Percentiles rank a stretch among this genome's conserved stretches.
These are phyloP conservation scores for Magallana angulata DNA, from an alignment of 1,140 invertebrate genomes.

Conservation along the genomic window DNA sequence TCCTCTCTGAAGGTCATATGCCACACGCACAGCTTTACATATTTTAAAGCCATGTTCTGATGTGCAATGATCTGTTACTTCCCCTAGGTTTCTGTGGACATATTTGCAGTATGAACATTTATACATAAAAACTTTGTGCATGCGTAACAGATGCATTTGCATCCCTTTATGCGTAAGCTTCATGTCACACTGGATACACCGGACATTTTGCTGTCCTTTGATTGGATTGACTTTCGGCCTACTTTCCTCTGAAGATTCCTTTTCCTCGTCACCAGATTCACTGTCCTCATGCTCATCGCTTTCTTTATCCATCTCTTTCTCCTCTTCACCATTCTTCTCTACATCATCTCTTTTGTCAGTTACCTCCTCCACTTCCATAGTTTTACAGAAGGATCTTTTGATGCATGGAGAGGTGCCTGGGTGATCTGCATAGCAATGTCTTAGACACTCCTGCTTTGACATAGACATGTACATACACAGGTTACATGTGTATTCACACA, in stretches of 20 bases:
- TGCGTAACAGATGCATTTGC: constrained; percentile 27
- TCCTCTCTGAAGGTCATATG: not conserved
- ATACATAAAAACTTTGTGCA: constrained; percentile 41
- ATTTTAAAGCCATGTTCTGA: not conserved
- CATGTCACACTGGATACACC: constrained; percentile 35
- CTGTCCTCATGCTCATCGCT: constrained; percentile 9
- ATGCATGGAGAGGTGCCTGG: constrained; percentile 32
- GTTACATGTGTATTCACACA: constrained; percentile 45
- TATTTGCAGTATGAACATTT: constrained; percentile 36
- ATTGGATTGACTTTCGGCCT: not conserved
- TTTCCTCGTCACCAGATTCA: not conserved
- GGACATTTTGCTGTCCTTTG: not conserved
- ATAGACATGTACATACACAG: constrained; percentile 38
- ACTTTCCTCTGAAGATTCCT: not conserved
- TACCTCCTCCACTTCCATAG: constrained; percentile 10
- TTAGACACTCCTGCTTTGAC: constrained; percentile 43
- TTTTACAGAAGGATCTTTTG: constrained; percentile 33
- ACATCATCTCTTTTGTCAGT: not conserved
- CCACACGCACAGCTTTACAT: not conserved
- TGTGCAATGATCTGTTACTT: not conserved
- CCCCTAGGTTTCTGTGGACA: not conserved
- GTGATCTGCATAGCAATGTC: constrained; percentile 43
- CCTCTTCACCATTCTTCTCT: not conserved
- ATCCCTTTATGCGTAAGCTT: constrained; percentile 33
- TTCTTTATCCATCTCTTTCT: not conserved